Base-by-base conservation (phyloP, 2,113 vertebrate genomes). In the Phalacrocorax carbo region DNA sequence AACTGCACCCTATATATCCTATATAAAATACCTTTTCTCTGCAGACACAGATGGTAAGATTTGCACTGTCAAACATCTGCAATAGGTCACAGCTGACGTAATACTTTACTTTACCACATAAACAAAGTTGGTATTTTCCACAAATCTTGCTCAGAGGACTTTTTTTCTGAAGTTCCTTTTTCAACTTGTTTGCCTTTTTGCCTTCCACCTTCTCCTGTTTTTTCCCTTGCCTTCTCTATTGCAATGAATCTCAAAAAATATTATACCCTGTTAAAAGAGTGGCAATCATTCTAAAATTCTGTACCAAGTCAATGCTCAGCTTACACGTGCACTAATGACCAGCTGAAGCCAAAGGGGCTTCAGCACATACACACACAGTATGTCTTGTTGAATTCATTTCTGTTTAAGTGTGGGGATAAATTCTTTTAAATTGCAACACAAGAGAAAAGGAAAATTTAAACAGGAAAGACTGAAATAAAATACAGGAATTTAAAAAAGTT, bases 111-210 rank as follows among this genome's bases (percentile, higher is more conserved):
- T 93, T 93, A 86, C 66, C 96, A 88, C 83, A 64, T 32, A 65
- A 49, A 58, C 87, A 97, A 88, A 80, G 38, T 17, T 36, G 90
- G 88, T 96, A 18, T 95, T 96, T 97, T 95, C 96, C 93, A 97
- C 96, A 97, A 78, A 91, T 94, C 84, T 91, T 82, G 55, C 58
- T 90, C 79, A 60, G 57, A 94, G 77, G 40, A 66, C 86, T 88
- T 96, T 88, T 91, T 92, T 70, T 88, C 66, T 49, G 79, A 84
- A 94, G 93, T 92, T 81, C 54, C 82, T 82, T 96, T 96, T 97
- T 90, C 79, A 81, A 81, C 73, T 95, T 72, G 44, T 90, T 86
- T 29, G 32, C 62, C 48, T 36, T 96, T 87, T 91, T 64, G 15
- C 72, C 85, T 94, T 80, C 82, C 88, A 80, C 64, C 52, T 57